Percentiles rank a stretch among this genome's conserved stretches.
Evolutionary conservation across 2,113 vertebrate species (phyloP).

Genomic region (Polypterus senegalus): DNA sequence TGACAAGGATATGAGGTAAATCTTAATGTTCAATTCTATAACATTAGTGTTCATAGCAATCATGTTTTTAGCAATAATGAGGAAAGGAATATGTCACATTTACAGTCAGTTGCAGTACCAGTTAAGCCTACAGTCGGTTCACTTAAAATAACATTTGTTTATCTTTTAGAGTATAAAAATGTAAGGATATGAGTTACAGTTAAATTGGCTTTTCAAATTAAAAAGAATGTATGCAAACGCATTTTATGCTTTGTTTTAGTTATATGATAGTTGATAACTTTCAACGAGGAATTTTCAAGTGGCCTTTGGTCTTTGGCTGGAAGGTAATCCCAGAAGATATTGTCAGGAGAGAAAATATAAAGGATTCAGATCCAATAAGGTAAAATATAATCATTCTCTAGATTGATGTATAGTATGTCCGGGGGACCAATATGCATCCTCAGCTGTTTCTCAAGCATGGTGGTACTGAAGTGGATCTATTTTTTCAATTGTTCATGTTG

Average conservation of each 20-base stretch:
- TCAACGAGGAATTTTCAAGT: slow-evolving; percentile 87
- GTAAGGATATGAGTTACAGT: no score
- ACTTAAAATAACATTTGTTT: no score
- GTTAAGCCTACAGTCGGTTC: no score
- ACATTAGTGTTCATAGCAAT: no score
- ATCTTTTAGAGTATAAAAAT: no score
- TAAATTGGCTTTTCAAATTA: no score
- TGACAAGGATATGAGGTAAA: slow-evolving; percentile 88
- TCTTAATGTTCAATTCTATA: no score
- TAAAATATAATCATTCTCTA: slow-evolving; percentile 25
- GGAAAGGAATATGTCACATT: no score
- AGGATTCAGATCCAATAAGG: slow-evolving; percentile 79
- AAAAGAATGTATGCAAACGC: slow-evolving; percentile 12
- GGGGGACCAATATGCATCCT: not conserved
- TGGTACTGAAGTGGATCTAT: no score
- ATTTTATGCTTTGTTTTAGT: slow-evolving; percentile 38
- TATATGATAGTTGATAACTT: slow-evolving; percentile 93
- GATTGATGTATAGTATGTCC: no score
- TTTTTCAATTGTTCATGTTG: not conserved
- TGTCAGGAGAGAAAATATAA: slow-evolving; percentile 66
- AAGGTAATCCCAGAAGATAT: slow-evolving; percentile 63
- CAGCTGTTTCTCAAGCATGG: not conserved
- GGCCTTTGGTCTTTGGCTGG: slow-evolving; percentile 96
- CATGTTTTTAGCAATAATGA: no score
- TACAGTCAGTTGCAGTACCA: no score